Conservation (phyloP, 1,140 invertebrate species). For the Zaprionus taronus region DNA sequence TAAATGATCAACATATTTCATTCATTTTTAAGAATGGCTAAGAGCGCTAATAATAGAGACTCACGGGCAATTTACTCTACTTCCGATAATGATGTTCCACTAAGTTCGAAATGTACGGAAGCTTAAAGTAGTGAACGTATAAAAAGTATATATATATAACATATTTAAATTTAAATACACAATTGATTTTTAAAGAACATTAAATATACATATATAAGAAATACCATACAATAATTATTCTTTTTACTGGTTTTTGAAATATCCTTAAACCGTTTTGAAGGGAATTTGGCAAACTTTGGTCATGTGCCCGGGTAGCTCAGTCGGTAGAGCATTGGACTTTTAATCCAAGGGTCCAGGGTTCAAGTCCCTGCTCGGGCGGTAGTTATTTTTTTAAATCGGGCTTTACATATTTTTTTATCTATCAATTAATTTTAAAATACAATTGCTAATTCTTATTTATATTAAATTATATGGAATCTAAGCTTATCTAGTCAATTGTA, state of each 20-base stretch:
- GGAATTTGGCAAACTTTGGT: neutral
- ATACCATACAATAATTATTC: neutral
- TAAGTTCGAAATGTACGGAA: too few relatives aligned
- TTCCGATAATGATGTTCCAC: too few relatives aligned
- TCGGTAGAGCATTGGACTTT: slow-evolving; percentile 91
- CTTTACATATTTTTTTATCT: neutral
- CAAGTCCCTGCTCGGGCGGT: slow-evolving; percentile 91
- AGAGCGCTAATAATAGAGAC: neutral
- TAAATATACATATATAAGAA: neutral
- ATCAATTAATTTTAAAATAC: neutral
- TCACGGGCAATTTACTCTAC: too few relatives aligned
- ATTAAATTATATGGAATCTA: too few relatives aligned
- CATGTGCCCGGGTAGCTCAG: slow-evolving; percentile 89
- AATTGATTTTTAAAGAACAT: too few relatives aligned
- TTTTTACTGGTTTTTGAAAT: neutral
- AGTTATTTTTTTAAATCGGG: slow-evolving; percentile 19
- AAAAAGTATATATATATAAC: too few relatives aligned
- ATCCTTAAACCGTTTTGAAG: neutral
- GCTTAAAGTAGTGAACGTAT: too few relatives aligned
- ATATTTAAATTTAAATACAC: too few relatives aligned
- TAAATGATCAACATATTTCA: neutral
- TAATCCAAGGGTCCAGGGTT: slow-evolving; percentile 92
- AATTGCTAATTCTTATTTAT: too few relatives aligned
- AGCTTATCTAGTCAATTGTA: too few relatives aligned
- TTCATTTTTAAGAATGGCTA: neutral